Conservation (phyloP, 1,140 invertebrate genomes). For the Penaeus indicus region DNA sequence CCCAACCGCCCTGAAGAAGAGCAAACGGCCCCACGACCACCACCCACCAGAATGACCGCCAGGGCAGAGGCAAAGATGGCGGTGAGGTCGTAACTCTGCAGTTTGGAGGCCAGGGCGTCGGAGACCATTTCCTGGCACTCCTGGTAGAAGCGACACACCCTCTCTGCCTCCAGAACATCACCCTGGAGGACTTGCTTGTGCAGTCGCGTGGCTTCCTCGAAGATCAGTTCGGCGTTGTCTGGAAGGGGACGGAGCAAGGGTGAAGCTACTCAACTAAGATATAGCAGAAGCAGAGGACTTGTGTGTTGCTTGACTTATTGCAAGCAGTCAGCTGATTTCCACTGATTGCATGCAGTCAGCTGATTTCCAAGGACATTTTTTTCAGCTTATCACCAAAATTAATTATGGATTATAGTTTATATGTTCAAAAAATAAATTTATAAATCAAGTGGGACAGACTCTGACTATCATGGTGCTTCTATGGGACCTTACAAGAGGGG, state of each 20-base stretch:
- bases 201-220: constrained; percentile 45
- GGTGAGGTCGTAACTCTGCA: constrained; percentile 58
- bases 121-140: constrained; percentile 47
- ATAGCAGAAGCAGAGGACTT: not conserved
- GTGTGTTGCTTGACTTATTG: too few species aligned
- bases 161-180: not conserved
- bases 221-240: constrained; percentile 45
- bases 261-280: not conserved
- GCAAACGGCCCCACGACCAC: not conserved
- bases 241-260: not conserved
- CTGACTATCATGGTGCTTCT: too few species aligned
- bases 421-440: too few species aligned
- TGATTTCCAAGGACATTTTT: too few species aligned
- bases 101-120: constrained; percentile 46
- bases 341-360: too few species aligned
- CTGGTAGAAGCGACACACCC: constrained; percentile 46
- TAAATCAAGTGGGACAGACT: too few species aligned
- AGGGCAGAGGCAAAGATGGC: constrained; percentile 34
- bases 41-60: constrained; percentile 50
- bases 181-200: constrained; percentile 32
- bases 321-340: too few species aligned
- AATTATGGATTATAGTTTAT: too few species aligned
- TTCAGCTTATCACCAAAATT: too few species aligned
- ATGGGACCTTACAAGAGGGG: too few species aligned
- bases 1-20: too few species aligned